Evolutionary conservation across 2,797 vertebrate genomes (phyloP).

Genomic region (Melanotaenia pygmaea): DNA sequence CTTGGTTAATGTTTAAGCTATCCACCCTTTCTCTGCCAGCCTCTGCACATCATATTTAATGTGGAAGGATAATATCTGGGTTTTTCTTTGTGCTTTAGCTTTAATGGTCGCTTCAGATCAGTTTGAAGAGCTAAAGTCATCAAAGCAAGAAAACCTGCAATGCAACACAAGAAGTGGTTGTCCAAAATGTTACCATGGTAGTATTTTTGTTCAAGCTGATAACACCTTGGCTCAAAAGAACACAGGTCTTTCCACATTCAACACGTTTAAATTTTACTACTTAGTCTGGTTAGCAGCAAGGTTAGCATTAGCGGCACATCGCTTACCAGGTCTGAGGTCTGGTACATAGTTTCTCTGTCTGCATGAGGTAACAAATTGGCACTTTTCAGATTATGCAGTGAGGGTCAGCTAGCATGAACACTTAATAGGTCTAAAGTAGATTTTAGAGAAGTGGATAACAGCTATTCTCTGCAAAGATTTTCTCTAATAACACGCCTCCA

Average conservation of each 20-base stretch:
- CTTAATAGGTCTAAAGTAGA: neutral
- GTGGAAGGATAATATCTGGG: neutral
- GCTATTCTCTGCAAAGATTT: neutral
- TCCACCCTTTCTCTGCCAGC: neutral
- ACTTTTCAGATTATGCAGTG: neutral
- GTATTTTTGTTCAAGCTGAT: neutral
- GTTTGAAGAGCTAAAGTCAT: constrained; percentile 70
- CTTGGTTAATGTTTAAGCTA: constrained; percentile 31
- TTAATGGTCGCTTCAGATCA: constrained; percentile 73
- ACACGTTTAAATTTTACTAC: neutral
- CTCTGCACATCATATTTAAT: neutral
- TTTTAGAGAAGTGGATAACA: neutral
- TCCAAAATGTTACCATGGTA: constrained; percentile 14
- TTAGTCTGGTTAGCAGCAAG: neutral
- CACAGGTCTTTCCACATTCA: neutral
- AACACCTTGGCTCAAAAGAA: neutral
- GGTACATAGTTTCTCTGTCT: no score
- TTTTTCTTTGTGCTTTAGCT: constrained; percentile 37
- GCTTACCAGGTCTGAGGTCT: no score
- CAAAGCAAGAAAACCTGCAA: constrained; percentile 29
- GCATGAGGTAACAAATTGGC: no score
- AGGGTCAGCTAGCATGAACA: neutral
- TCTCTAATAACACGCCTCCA: neutral
- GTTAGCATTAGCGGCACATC: no score
- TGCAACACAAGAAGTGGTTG: constrained; percentile 7